Evolutionary conservation across 2,113 vertebrate species (phyloP), one percentile per base, ranked within the genome.

Genomic region (Podarcis cretensis): DNA sequence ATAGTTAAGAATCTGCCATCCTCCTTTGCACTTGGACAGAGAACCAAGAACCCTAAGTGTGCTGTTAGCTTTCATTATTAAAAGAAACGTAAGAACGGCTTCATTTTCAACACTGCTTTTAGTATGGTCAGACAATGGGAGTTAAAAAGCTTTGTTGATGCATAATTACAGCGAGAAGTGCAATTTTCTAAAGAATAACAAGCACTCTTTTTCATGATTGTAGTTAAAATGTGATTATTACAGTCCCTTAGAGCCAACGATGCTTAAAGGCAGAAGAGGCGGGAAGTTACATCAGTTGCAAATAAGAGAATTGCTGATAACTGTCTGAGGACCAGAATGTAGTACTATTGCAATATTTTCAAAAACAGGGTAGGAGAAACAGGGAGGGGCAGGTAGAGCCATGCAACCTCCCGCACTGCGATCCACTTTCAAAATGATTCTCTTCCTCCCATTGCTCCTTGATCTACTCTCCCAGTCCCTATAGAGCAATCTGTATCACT

Each of bases 181-280:
- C 30, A 88, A 35, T 81, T 83, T 86, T 21, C 84, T 6, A 83
- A 75, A 43, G 48, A 20, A 66, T 65, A 32, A 57, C 65, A 73
- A 80, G 63, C 27, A 43, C 35, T 74, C 30, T 73, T 82, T 92
- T 89, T 30, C 66, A 84, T 88, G 48, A 23, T 83, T 87, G 25
- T 75, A 57, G 43, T 69, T 91, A 57, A 54, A 32, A 14, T 68
- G 76, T 82, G 23, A 75, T 91, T 88, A 57, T 43, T 80, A 48
- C 43, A 43, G 54, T 81, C 8, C 3, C 73, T 68, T 83, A 78
- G 83, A 79, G n/a, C 74, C 80, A 71, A 78, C 83, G 25, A 80
- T 20, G 93, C 40, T 80, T 37, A 0, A 0, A 23, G 89, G 12
- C 48, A 66, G 48, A 76, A 20, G 18, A 0, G 1, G 1, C 86